Evolutionary conservation across 2,888 invertebrate species (phyloP), one percentile per base, ranked within the genome.

Genomic region (Aphrophora alni): DNA sequence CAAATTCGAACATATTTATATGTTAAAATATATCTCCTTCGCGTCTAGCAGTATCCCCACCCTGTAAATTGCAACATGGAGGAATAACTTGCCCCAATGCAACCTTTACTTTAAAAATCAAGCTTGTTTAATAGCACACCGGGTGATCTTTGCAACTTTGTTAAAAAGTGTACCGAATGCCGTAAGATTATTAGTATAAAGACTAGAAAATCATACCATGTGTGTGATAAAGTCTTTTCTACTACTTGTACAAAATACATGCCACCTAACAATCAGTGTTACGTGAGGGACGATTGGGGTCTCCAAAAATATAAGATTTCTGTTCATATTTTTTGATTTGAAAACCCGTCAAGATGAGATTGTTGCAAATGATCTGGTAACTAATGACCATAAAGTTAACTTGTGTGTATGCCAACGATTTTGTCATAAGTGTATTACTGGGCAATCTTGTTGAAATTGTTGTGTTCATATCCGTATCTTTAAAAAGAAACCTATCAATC

Each of bases 341-440:
- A n/a, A n/a, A n/a, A n/a, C n/a, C 0, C 78, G 75, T 0, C 83
- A 84, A 51, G 82, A 83, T 71, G 80, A 72, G 68, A 73, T 70
- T 8, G 21, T 75, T 21, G 74, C 72, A 27, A 38, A 70, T 80
- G 17, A 38, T 51, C 10, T 24, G 5, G 21, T n/a, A n/a, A n/a
- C n/a, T n/a, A n/a, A n/a, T n/a, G n/a, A n/a, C n/a, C n/a, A n/a
- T n/a, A n/a, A n/a, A n/a, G n/a, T n/a, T 26, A 75, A 75, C 27
- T 51, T 75, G 26, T 75, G 51, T 26, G 75, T 75, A 10, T 75
- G 59, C 12, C 44, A 75, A 51, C 75, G 59, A 8, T 75, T 75
- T 51, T 51, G 75, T 33, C 5, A 17, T 12, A 14, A 51, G n/a
- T 75, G 75, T 17, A 75, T 75, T 4, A 24, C 17, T 3, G 75